Percentiles rank a stretch among this genome's conserved stretches.
These are phyloP conservation scores for Drosophila prolongata DNA, from an alignment of 2,888 invertebrate genomes.

Conservation along the genomic window DNA sequence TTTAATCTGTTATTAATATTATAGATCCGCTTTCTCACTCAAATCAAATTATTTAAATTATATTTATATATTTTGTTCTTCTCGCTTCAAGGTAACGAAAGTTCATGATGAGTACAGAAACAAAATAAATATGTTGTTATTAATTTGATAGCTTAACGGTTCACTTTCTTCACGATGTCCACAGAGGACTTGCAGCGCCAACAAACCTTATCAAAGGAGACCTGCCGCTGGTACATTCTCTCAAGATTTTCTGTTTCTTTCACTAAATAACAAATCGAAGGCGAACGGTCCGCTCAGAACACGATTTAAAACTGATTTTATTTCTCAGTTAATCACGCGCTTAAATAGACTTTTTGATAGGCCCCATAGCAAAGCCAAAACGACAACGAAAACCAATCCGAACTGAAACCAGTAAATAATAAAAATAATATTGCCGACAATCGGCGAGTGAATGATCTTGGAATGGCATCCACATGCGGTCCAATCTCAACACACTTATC, in stretches of 20 bases:
- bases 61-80: slow-evolving; percentile 6
- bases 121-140: slow-evolving; percentile 22
- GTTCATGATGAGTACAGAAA: slow-evolving; percentile 21
- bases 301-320: slow-evolving; percentile 67
- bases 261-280: slow-evolving; percentile 13
- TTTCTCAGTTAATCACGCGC: slow-evolving; percentile 44
- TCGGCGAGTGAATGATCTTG: slow-evolving; percentile 42
- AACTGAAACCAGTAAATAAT: slow-evolving; percentile 54
- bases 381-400: slow-evolving; percentile 48
- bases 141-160: slow-evolving; percentile 7
- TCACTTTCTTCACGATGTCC: slow-evolving; percentile 22
- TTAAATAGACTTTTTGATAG: slow-evolving; percentile 74
- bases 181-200: slow-evolving; percentile 10
- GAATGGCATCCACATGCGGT: slow-evolving; percentile 43
- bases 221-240: slow-evolving; percentile 80
- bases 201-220: slow-evolving; percentile 82
- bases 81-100: slow-evolving; percentile 29
- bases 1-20: neutral
- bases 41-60: neutral
- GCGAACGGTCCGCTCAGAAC: slow-evolving; percentile 46
- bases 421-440: slow-evolving; percentile 42
- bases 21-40: slow-evolving; percentile 33
- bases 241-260: slow-evolving; percentile 11
- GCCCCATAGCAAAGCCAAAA: slow-evolving; percentile 53
- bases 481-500: slow-evolving; percentile 41